Base-by-base conservation (phyloP, 1,140 invertebrate species). In the Drosophila tani region DNA sequence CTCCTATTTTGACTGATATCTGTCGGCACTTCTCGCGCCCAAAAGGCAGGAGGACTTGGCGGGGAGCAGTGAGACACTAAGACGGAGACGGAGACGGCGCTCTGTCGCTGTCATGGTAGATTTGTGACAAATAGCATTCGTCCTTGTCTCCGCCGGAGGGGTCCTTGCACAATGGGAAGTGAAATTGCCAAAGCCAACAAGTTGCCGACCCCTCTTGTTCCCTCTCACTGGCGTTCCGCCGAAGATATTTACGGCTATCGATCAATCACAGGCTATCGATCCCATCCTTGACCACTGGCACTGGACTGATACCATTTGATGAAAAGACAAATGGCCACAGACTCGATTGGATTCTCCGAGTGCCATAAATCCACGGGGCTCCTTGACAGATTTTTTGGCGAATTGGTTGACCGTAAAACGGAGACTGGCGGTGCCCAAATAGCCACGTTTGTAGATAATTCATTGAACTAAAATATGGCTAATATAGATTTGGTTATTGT, bases 1-100 rank as follows among this genome's bases (percentile, higher is more conserved):
- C 76, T 70, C 68, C 38, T 14, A 65, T 40, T 87, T 81, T 83
- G 83, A 88, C 71, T 83, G 83, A 87, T 87, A 71, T 81, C 65
- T 75, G 66, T 64, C 70, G 49, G 45, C 43, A 9, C 29, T 47
- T 19, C 56, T 55, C 46, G 24, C 35, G 7, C 29, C 27, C n/a
- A 12, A 41, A 29, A n/a, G 17, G 12, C 21, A 0, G 15, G 19
- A 14, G 21, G 21, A 27, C 19, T 24, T 12, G 15, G 17, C 8
- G 24, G 2, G 7, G 6, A n/a, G 2, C 15, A n/a, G 49, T 11
- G 15, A 14, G 41, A 49, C 17, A 43, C 50, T 38, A 41, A 55
- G 38, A 11, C 27, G 46, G 21, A 55, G 38, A 11, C 27, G 45
- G 21, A 60, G 47, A 57, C 45, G 57, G 47, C 60, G n/a, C 8